These are phyloP conservation scores for Scaptomyza reducta DNA, from an alignment of 2,888 invertebrate species.

Conservation along the genomic window DNA sequence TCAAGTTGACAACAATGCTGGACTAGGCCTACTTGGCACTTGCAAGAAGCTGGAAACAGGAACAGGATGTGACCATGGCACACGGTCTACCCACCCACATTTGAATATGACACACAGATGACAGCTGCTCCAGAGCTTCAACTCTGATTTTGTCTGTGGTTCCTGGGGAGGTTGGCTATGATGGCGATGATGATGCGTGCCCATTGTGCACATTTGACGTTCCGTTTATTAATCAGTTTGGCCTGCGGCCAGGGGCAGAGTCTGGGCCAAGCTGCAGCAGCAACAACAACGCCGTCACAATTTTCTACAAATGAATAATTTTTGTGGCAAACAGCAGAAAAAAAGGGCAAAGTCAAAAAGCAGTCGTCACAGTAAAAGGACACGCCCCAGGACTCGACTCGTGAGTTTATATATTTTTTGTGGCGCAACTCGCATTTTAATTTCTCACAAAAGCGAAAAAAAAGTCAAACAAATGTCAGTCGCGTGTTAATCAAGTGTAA, in stretches of 20 bases:
- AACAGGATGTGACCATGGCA: slow-evolving; percentile 68
- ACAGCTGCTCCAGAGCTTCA: slow-evolving; percentile 76
- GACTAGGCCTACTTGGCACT: slow-evolving; percentile 65
- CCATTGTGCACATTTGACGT: slow-evolving; percentile 82
- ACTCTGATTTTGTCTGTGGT: slow-evolving; percentile 13
- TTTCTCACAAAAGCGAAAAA: slow-evolving; percentile 65
- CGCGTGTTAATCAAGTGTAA: slow-evolving; percentile 84
- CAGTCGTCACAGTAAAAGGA: slow-evolving; percentile 38
- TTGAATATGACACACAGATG: slow-evolving; percentile 82
- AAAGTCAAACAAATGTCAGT: slow-evolving; percentile 83
- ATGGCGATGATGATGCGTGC: slow-evolving; percentile 63
- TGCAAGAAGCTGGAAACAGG: slow-evolving; percentile 26
- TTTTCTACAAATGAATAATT: slow-evolving; percentile 79
- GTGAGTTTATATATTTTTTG: slow-evolving; percentile 43
- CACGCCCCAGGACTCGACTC: slow-evolving; percentile 21
- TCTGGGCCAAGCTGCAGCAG: slow-evolving; percentile 45
- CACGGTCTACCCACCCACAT: slow-evolving; percentile 39
- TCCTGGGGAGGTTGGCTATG: slow-evolving; percentile 36
- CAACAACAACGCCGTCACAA: slow-evolving; percentile 51
- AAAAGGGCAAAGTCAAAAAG: slow-evolving; percentile 58
- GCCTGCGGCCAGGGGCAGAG: slow-evolving; percentile 68
- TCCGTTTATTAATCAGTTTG: slow-evolving; percentile 84
- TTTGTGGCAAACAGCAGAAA: slow-evolving; percentile 48
- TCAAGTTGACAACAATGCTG: slow-evolving; percentile 79
- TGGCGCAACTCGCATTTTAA: slow-evolving; percentile 66